Evolutionary conservation across 2,113 vertebrate genomes (phyloP).

Genomic region (Mugil cephalus): DNA sequence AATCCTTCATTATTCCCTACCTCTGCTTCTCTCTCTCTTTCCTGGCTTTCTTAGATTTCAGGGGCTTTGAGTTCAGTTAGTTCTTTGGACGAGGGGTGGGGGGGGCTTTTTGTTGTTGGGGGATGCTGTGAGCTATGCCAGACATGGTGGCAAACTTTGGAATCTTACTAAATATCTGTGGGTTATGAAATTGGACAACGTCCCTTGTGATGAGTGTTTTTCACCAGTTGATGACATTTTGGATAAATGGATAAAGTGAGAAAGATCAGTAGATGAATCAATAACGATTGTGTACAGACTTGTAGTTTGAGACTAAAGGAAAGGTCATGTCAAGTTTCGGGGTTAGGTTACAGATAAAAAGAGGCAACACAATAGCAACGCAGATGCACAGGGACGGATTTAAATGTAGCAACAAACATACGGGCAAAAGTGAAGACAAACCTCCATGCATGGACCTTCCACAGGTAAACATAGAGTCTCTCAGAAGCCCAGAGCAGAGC

Average conservation of each 20-base stretch:
- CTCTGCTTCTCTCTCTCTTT: conserved; percentile 3
- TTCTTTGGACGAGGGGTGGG: neutral
- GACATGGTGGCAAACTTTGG: neutral
- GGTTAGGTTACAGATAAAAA: no score
- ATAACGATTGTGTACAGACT: no score
- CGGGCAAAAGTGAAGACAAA: neutral
- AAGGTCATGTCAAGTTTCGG: no score
- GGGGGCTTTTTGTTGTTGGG: neutral
- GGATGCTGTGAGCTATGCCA: neutral
- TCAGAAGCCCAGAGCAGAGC: neutral
- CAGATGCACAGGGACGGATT: neutral
- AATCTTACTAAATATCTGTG: neutral
- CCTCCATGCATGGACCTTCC: neutral
- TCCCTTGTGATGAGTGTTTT: no score
- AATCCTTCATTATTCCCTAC: conserved; percentile 4
- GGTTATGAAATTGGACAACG: no score
- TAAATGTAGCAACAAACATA: conserved; percentile 1
- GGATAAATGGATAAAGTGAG: no score
- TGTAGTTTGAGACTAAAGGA: no score
- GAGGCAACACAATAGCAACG: no score
- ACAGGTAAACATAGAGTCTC: conserved; percentile 17
- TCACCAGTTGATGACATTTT: no score
- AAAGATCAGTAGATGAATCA: no score
- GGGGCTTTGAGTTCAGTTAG: conserved; percentile 53
- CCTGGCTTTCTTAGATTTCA: conserved; percentile 51